Conservation (phyloP, 2,888 invertebrate species). For the Lordiphosa andalusiaca region DNA sequence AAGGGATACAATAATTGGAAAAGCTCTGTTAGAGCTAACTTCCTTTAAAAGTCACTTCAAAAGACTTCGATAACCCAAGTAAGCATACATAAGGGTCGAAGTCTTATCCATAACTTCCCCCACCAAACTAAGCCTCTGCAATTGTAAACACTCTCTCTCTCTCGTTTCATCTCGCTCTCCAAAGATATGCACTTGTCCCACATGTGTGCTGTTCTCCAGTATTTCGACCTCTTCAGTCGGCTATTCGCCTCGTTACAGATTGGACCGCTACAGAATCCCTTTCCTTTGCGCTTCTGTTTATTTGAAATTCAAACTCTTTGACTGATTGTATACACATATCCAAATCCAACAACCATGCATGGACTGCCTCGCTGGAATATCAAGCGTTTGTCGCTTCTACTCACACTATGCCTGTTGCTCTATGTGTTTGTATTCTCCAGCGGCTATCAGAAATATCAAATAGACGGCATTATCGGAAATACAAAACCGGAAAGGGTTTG, state of each 20-base stretch:
- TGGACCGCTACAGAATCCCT: slow-evolving; percentile 19
- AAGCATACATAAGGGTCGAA: too few species aligned
- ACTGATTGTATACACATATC: slow-evolving; percentile 16
- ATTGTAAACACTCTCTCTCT: slow-evolving; percentile 2
- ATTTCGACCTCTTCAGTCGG: slow-evolving; percentile 33
- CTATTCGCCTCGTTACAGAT: slow-evolving; percentile 28
- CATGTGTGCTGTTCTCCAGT: neutral
- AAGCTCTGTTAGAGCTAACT: too few species aligned
- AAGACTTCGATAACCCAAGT: too few species aligned
- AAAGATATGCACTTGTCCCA: neutral
- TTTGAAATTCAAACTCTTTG: slow-evolving; percentile 44
- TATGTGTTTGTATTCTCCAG: slow-evolving; percentile 74
- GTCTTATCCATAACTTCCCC: neutral
- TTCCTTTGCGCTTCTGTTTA: slow-evolving; percentile 45
- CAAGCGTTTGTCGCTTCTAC: slow-evolving; percentile 54
- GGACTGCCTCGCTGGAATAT: slow-evolving; percentile 59
- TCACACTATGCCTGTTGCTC: slow-evolving; percentile 33
- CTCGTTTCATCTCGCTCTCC: neutral
- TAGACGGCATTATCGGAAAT: slow-evolving; percentile 82
- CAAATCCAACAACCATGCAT: slow-evolving; percentile 48
- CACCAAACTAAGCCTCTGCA: slow-evolving; percentile 7
- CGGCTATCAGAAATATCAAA: slow-evolving; percentile 79
- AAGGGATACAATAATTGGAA: too few species aligned
- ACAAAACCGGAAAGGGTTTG: slow-evolving; percentile 84
- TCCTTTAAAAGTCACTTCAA: too few species aligned